Percentiles rank a stretch among this genome's conserved stretches.
Conservation (phyloP, 2,888 invertebrate species). For the Harpalus rufipes region DNA sequence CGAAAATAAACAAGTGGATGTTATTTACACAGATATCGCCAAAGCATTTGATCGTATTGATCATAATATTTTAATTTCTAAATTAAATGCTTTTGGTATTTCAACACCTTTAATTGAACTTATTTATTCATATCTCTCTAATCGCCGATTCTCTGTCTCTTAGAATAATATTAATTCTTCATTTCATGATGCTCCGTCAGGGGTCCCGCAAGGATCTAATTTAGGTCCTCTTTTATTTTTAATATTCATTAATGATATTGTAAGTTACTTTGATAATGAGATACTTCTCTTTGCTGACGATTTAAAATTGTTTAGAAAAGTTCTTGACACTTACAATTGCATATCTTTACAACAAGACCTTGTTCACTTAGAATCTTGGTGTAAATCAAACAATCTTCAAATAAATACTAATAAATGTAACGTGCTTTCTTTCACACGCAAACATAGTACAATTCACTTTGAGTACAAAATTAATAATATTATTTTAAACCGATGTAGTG, state of each 20-base stretch:
- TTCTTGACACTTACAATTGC: neutral
- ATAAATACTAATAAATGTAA: neutral
- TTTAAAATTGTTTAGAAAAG: neutral
- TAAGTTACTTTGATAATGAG: neutral
- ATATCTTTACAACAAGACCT: neutral
- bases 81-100: neutral
- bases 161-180: neutral
- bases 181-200: neutral
- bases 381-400: neutral
- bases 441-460: neutral
- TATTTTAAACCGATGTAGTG: neutral
- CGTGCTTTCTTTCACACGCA: neutral
- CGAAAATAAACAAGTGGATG: slow-evolving; percentile 1
- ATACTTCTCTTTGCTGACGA: neutral
- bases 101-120: slow-evolving; percentile 4
- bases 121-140: slow-evolving; percentile 9
- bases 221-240: slow-evolving; percentile 1
- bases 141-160: neutral
- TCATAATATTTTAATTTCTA: neutral
- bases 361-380: neutral
- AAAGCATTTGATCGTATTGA: slow-evolving; percentile 35
- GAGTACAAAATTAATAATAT: neutral
- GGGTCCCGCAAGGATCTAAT: slow-evolving; percentile 14
- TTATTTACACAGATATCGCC: slow-evolving; percentile 11
- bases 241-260: slow-evolving; percentile 5